Percentiles rank a stretch among this genome's conserved stretches.
Conservation (phyloP, 1,140 invertebrate genomes). For the Trachymyrmex cornetzi region DNA sequence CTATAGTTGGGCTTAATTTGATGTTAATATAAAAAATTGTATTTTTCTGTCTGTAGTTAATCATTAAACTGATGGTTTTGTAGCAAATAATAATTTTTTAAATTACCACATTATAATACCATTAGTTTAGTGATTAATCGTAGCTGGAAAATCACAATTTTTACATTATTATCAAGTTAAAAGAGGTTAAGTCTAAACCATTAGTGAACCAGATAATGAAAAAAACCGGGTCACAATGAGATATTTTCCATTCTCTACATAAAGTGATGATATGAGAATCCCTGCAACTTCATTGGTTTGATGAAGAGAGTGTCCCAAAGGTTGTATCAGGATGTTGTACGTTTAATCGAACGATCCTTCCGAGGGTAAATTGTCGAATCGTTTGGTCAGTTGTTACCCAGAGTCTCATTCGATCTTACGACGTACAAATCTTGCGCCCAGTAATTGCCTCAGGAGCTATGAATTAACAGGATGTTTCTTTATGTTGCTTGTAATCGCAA, state of each 20-base stretch:
- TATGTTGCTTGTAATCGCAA: constrained; percentile 24
- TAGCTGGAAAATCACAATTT: too few relatives aligned
- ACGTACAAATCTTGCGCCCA: constrained; percentile 66
- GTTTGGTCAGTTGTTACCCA: constrained; percentile 75
- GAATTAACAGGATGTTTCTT: constrained; percentile 22
- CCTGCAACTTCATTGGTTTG: constrained; percentile 64
- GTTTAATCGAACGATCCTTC: constrained; percentile 80
- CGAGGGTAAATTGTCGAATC: constrained; percentile 69
- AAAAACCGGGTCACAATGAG: not conserved
- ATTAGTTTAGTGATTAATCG: too few relatives aligned
- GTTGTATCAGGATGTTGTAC: constrained; percentile 76
- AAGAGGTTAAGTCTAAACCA: too few relatives aligned
- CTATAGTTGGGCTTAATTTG: too few relatives aligned
- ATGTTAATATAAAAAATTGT: too few relatives aligned
- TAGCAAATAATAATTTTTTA: too few relatives aligned
- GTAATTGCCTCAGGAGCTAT: constrained; percentile 63
- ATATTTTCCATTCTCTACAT: not conserved
- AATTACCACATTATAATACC: too few relatives aligned
- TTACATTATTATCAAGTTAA: too few relatives aligned
- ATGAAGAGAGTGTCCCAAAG: constrained; percentile 72
- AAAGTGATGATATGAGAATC: constrained; percentile 71
- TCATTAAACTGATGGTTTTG: too few relatives aligned
- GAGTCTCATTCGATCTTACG: constrained; percentile 74
- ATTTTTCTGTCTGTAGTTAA: too few relatives aligned
- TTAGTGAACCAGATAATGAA: too few relatives aligned